Conservation (phyloP, 2,888 invertebrate genomes). For the Caenorhabditis sp. region DNA sequence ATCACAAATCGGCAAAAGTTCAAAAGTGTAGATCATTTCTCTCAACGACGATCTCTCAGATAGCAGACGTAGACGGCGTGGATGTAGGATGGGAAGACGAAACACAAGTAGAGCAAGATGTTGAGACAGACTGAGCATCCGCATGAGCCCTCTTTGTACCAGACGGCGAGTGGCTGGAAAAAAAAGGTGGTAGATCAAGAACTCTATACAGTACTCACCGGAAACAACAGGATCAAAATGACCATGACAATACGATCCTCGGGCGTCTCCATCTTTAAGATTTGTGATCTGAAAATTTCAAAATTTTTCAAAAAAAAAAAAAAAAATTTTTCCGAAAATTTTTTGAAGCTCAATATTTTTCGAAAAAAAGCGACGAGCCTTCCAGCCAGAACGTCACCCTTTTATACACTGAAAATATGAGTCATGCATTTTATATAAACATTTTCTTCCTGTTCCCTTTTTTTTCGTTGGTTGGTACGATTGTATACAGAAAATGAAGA, state of each 20-base stretch:
- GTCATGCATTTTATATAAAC: too few species aligned
- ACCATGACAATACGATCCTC: constrained; percentile 66
- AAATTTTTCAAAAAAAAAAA: not conserved
- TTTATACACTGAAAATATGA: too few species aligned
- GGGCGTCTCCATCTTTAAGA: constrained; percentile 29
- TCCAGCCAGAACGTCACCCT: too few species aligned
- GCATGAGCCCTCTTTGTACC: constrained; percentile 63
- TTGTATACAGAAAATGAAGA: too few species aligned
- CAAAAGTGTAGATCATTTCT: too few species aligned
- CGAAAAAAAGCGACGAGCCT: not conserved
- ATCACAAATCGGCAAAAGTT: too few species aligned
- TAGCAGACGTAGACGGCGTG: constrained; percentile 72
- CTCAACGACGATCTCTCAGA: constrained; percentile 36
- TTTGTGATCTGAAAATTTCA: not conserved
- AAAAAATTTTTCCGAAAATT: not conserved
- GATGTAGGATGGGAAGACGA: constrained; percentile 65
- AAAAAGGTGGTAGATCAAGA: not conserved
- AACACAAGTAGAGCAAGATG: constrained; percentile 55
- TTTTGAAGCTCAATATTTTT: not conserved
- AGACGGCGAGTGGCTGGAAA: constrained; percentile 68
- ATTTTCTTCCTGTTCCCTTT: too few species aligned
- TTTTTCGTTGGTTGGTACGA: too few species aligned
- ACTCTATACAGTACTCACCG: constrained; percentile 41
- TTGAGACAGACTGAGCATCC: constrained; percentile 65
- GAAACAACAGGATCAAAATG: constrained; percentile 65